phyloP scores from a whole-genome alignment of 2,113 vertebrate species.

The Phrynosoma blainvillii region DNA sequence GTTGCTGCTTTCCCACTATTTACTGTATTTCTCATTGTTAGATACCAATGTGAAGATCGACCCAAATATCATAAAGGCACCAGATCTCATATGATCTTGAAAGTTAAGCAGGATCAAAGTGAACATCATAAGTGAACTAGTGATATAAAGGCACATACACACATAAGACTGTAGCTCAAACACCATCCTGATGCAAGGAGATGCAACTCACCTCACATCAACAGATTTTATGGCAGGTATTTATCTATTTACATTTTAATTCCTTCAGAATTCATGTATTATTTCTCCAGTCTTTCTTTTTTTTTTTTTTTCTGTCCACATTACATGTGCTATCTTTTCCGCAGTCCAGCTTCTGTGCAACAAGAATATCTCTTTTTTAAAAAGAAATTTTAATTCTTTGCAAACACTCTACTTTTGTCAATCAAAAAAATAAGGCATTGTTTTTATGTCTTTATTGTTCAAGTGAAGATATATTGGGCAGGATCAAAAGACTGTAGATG shows the following conservation, averaged over 20 bases:
- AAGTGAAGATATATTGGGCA: constrained; percentile 43
- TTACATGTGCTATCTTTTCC: constrained; percentile 69
- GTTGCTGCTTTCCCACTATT: too few species aligned
- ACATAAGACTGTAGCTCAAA: not conserved
- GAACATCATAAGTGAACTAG: too few species aligned
- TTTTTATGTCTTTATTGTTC: constrained; percentile 42
- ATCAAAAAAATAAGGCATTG: constrained; percentile 40
- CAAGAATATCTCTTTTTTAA: constrained; percentile 55
- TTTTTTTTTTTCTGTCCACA: constrained; percentile 63
- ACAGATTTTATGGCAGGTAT: constrained; percentile 18
- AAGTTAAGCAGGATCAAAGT: too few species aligned
- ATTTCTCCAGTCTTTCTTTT: constrained; percentile 49
- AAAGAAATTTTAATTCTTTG: constrained; percentile 62
- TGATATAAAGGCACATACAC: constrained; percentile 21
- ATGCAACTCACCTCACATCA: not conserved
- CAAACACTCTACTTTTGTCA: constrained; percentile 71
- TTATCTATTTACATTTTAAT: constrained; percentile 43
- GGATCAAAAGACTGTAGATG: constrained; percentile 33
- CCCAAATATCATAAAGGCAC: too few species aligned
- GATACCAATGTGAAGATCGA: too few species aligned
- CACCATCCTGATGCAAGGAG: constrained; percentile 3
- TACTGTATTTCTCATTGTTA: too few species aligned
- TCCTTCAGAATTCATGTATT: constrained; percentile 56
- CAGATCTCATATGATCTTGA: too few species aligned
- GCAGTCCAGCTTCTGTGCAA: constrained; percentile 60